Evolutionary conservation across 2,888 invertebrate genomes (phyloP), one percentile per base, ranked within the genome.

Genomic region (Drosophila kokeensis): DNA sequence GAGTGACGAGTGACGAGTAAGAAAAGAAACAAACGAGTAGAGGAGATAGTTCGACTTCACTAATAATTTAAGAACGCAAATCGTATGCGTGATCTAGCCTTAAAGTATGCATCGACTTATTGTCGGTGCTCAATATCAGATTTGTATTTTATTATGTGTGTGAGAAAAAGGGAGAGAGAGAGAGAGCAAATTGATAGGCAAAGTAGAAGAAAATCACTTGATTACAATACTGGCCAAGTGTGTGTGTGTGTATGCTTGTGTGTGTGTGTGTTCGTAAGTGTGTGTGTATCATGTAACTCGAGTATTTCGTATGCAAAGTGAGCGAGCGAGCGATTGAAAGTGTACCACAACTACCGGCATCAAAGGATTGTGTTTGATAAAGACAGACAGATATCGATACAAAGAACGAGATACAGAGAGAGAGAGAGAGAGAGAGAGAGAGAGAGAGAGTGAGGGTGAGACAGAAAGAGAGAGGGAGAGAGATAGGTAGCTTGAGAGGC

Each of bases 311-410:
- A 87, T 81, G 82, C 83, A 83, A 75, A 69, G 75, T 79, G 71
- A 81, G 78, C 69, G 79, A 87, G 73, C 54, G 68, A 81, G 66
- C 62, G 85, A 87, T 64, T 71, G 53, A 79, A 79, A 69, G 80
- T 87, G 87, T 89, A 79, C 65, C 80, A 87, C 75, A 85, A 72
- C 72, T 84, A 73, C 73, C 79, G 60, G 65, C 69, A 69, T 67
- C 64, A 71, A 62, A 59, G 60, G 65, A 50, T 55, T 52, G 64
- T 71, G 72, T 75, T 34, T 62, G 64, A 71, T 60, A 40, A 62
- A 54, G 49, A 67, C 36, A 55, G 36, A 65, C 53, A 50, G 60
- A 67, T 52, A 64, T 38, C 70, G 62, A 60, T 59, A 55, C 54
- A 50, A 32, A 62, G 30, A 60, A 54, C 45, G 61, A 60, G 55